Evolutionary conservation across 2,888 invertebrate genomes (phyloP).

Genomic region (Acleris cristana): DNA sequence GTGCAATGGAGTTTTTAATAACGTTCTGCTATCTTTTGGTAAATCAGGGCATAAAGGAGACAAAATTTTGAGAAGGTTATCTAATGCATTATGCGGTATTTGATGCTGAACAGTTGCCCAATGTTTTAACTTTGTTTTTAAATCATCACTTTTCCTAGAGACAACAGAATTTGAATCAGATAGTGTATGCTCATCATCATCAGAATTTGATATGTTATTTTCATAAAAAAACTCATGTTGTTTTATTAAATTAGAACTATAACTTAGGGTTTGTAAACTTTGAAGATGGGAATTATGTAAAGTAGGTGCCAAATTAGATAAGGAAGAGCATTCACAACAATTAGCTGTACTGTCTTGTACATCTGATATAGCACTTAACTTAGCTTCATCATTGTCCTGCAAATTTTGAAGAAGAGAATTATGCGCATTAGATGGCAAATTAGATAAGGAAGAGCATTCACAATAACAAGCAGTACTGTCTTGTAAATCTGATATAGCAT

Average conservation of each 20-base stretch:
- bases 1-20: slow-evolving; percentile 15
- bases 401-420: no score
- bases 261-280: no score
- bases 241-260: no score
- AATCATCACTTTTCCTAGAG: not conserved
- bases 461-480: not conserved
- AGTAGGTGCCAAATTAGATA: no score
- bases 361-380: no score
- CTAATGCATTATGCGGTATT: not conserved
- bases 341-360: no score
- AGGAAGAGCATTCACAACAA: no score
- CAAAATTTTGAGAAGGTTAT: no score
- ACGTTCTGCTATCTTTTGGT: slow-evolving; percentile 17
- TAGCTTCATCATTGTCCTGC: no score
- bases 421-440: not conserved
- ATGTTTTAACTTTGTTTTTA: slow-evolving; percentile 2
- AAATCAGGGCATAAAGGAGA: slow-evolving; percentile 4
- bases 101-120: not conserved
- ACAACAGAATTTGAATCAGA: not conserved
- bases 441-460: not conserved
- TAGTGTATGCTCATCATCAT: not conserved
- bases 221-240: no score
- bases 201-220: no score
- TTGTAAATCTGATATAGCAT: not conserved
- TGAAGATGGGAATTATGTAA: no score